Conservation (phyloP, 2,888 invertebrate genomes). For the Leistus spinibarbis region DNA sequence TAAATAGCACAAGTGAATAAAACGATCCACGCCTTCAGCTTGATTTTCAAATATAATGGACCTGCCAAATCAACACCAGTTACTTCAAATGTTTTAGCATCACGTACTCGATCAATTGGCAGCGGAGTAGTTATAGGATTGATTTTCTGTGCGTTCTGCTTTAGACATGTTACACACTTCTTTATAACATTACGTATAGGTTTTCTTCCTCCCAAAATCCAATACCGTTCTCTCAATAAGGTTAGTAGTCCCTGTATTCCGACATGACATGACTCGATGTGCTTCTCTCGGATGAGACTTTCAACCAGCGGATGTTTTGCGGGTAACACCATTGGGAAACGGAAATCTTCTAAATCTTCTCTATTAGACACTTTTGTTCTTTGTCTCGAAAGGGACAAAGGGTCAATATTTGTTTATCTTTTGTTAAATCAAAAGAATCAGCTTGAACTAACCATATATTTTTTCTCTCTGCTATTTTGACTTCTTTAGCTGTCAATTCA, state of each 20-base stretch:
- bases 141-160: too few species aligned
- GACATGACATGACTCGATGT: too few species aligned
- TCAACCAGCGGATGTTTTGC: constrained; percentile 42
- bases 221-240: constrained; percentile 41
- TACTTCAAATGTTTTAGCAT: constrained; percentile 48
- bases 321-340: constrained; percentile 46
- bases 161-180: too few species aligned
- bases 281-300: constrained; percentile 39
- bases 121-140: too few species aligned
- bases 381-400: constrained; percentile 40
- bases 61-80: constrained; percentile 50
- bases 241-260: constrained; percentile 38
- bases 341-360: constrained; percentile 42
- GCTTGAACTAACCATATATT: not conserved
- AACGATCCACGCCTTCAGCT: constrained; percentile 46
- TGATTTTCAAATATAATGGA: constrained; percentile 46
- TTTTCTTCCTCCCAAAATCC: constrained; percentile 37
- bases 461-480: too few species aligned
- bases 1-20: constrained; percentile 52
- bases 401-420: constrained; percentile 28
- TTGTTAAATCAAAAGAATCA: constrained; percentile 24
- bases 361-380: constrained; percentile 42
- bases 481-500: constrained; percentile 5
- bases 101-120: constrained; percentile 47
- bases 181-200: constrained; percentile 32